Base-by-base conservation (phyloP, 2,113 vertebrate genomes). In the Ptilonorhynchus violaceus region DNA sequence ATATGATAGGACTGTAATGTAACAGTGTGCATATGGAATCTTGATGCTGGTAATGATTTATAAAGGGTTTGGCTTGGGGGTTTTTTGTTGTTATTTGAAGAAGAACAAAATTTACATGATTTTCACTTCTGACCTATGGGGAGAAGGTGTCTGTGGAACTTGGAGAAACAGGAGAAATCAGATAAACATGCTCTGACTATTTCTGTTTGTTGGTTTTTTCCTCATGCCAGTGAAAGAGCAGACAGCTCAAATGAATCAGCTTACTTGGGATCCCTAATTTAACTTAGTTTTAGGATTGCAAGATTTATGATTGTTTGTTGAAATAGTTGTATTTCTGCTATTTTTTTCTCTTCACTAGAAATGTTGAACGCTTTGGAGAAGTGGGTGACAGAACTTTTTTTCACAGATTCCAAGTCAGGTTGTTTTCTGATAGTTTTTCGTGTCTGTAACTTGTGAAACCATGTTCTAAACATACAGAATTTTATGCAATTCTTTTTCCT, bases 311-410 rank as follows among this genome's bases (percentile, higher is more conserved):
- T 59, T 74, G 5, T 58, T 66, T 83, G 5, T 69, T 82, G 41
- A 56, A 59, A 46, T 73, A 72, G 33, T 93, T 94, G 27, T 20
- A 46, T 97, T 93, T 94, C 73, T 56, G 39, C 35, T 49, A 10
- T 64, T 69, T 67, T 91, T 63, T 95, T 14, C 44, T 56, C 33
- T 44, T 59, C 77, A 53, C 59, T 86, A 98, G 98, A 99, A 97
- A 98, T 88, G 3, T 80, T 99, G 97, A 98, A 99, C 76, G 97
- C 97, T 39, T 98, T 98, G 97, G 98, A 99, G 97, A 98, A 98
- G 35, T 98, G 98, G 97, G 98, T 99, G 67, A 98, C 97, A 86
- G 98, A 98, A 14, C 98, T 99, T 92, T 39, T 94, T 99, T 99
- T 97, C 97, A 77, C 91, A 98, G 47, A 96, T 99, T 86, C 98